phyloP scores from a whole-genome alignment of 1,140 invertebrate genomes.

The Goniozus legneri region DNA sequence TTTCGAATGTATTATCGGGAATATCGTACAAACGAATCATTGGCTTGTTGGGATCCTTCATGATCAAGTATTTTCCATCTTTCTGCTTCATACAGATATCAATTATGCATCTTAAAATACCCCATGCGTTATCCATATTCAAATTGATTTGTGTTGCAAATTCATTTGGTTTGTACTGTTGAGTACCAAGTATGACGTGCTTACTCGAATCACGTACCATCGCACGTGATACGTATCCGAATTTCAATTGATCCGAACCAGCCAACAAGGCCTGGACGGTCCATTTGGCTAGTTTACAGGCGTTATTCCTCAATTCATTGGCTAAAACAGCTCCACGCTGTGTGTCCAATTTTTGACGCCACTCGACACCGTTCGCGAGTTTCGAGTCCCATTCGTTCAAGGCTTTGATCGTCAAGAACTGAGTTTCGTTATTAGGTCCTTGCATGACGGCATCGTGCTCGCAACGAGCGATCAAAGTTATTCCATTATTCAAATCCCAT shows the following conservation, averaged over 20 bases:
- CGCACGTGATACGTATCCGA: slow-evolving; percentile 95
- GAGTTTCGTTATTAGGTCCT: slow-evolving; percentile 85
- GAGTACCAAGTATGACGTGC: slow-evolving; percentile 96
- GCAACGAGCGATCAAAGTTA: slow-evolving; percentile 86
- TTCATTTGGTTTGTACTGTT: slow-evolving; percentile 97
- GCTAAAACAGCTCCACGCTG: slow-evolving; percentile 97
- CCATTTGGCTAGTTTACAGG: slow-evolving; percentile 99
- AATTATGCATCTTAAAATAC: slow-evolving; percentile 95
- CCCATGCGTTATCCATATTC: slow-evolving; percentile 99
- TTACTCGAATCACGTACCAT: slow-evolving; percentile 92
- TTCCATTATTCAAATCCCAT: slow-evolving; percentile 92
- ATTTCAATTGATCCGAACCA: slow-evolving; percentile 96
- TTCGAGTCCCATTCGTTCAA: slow-evolving; percentile 99
- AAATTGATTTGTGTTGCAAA: slow-evolving; percentile 98
- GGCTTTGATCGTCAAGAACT: slow-evolving; percentile 95
- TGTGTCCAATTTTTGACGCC: slow-evolving; percentile 95
- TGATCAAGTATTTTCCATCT: slow-evolving; percentile 95
- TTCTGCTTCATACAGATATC: slow-evolving; percentile 98
- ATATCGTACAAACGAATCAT: slow-evolving; percentile 96
- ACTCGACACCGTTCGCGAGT: slow-evolving; percentile 93
- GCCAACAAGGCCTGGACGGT: slow-evolving; percentile 95
- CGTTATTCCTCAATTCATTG: slow-evolving; percentile 97
- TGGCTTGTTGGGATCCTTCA: slow-evolving; percentile 99
- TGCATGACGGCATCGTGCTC: slow-evolving; percentile 95
- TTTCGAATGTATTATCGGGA: slow-evolving; percentile 97